phyloP scores from a whole-genome alignment of 2,797 vertebrate species.

The Sebastes itinus region DNA sequence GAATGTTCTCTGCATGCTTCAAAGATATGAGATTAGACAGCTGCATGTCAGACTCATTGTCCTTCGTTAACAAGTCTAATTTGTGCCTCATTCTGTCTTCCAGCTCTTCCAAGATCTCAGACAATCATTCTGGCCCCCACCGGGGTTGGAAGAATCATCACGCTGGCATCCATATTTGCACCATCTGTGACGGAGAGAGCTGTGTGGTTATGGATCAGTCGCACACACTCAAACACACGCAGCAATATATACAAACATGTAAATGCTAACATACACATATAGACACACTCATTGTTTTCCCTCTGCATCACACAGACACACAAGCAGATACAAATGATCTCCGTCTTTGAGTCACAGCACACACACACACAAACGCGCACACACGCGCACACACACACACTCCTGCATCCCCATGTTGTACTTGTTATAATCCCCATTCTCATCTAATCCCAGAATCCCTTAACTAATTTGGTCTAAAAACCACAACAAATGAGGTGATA shows the following conservation, averaged over 20 bases:
- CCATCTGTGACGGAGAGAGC: constrained; percentile 79
- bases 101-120: constrained; percentile 77
- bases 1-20: constrained; percentile 68
- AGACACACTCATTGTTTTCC: neutral
- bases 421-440: constrained; percentile 42
- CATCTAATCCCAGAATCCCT: constrained; percentile 64
- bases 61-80: constrained; percentile 81
- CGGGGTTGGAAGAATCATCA: constrained; percentile 74
- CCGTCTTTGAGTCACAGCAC: neutral
- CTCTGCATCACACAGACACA: neutral
- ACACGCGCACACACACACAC: neutral
- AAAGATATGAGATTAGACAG: constrained; percentile 77
- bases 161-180: constrained; percentile 75
- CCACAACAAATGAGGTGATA: constrained; percentile 65
- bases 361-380: neutral
- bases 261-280: constrained; percentile 6
- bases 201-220: constrained; percentile 62
- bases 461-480: constrained; percentile 63
- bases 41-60: constrained; percentile 79
- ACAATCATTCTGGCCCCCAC: constrained; percentile 75
- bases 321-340: neutral
- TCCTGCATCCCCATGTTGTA: constrained; percentile 12
- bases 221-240: neutral
- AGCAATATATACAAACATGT: neutral
- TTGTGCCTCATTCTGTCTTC: constrained; percentile 76